Evolutionary conservation across 2,888 invertebrate species (phyloP), one percentile per base, ranked within the genome.

Genomic region (Chydorus sphaericus): DNA sequence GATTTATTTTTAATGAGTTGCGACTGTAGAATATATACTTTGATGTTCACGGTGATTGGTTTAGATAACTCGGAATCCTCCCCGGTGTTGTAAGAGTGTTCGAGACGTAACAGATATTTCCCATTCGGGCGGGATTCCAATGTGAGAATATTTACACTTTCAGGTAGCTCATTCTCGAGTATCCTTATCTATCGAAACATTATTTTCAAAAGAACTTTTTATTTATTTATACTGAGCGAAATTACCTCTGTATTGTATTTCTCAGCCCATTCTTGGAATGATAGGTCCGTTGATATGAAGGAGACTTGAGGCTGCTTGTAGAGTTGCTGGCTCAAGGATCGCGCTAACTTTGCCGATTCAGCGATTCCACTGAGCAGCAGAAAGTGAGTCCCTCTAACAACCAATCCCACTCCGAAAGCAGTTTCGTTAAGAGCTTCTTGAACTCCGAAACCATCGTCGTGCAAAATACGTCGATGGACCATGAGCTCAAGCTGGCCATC

Each of bases 401-500:
- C 73, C n/a, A 80, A 65, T 0, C 79, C 79, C 11, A 7, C 23
- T 11, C 39, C 38, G 28, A 48, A 48, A 0, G 76, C 76, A 29
- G 75, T 72, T 65, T 86, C 85, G 62, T 84, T 80, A 18, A 86
- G 65, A 0, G 82, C 69, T 66, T 85, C 84, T 31, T 77, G 79
- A 0, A 85, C 77, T 0, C 85, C 85, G 61, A 80, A 80, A 0
- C 76, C 77, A 63, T 86, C 85, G 63, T 86, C 85, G 49, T 75
- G 72, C 3, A 82, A 68, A 1, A 80, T 68, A 58, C 83, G 71
- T 58, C 85, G 73, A 62, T 85, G 84, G 0, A 84, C 58, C 90
- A 90, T 90, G 0, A 90, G 62, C 69, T 92, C 91, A 2, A 90
- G 62, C 60, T 79, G 72, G 0, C 91, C 91, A 65, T 85, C 80